Conservation (phyloP, 2,888 invertebrate species). For the Leptinotarsa tumamoca region DNA sequence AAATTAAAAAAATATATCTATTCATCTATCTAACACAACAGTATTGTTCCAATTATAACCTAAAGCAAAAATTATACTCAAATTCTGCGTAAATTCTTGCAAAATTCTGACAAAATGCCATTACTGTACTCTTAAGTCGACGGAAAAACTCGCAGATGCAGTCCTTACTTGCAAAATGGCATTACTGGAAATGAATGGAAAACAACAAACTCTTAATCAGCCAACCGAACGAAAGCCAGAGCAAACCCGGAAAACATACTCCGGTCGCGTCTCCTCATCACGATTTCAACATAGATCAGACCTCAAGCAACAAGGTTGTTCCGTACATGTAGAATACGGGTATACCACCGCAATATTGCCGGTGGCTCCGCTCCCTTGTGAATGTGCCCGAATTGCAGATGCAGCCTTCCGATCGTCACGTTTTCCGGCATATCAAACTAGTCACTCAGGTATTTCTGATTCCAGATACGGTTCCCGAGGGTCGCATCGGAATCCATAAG, state of each 20-base stretch:
- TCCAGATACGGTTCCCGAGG: conserved; percentile 19
- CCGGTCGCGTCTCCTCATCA: background rate
- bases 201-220: no score
- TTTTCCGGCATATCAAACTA: background rate
- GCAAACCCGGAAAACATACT: background rate
- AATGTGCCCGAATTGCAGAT: conserved; percentile 29
- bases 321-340: conserved; percentile 19
- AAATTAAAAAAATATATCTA: no score
- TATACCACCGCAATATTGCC: conserved; percentile 22
- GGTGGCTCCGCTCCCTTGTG: conserved; percentile 5
- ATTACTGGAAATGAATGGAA: no score
- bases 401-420: conserved; percentile 7
- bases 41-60: no score
- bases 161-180: no score
- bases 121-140: no score
- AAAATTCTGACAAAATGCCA: no score
- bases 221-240: no score
- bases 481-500: conserved; percentile 24
- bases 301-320: conserved; percentile 20
- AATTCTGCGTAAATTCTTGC: no score
- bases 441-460: conserved; percentile 19
- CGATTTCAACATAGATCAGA: background rate
- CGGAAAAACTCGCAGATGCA: no score
- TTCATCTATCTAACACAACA: no score
- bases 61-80: no score